Evolutionary conservation across 35 echinoderm and acorn worm species (phyloP).

Genomic region (Ophiothrix spiculata): DNA sequence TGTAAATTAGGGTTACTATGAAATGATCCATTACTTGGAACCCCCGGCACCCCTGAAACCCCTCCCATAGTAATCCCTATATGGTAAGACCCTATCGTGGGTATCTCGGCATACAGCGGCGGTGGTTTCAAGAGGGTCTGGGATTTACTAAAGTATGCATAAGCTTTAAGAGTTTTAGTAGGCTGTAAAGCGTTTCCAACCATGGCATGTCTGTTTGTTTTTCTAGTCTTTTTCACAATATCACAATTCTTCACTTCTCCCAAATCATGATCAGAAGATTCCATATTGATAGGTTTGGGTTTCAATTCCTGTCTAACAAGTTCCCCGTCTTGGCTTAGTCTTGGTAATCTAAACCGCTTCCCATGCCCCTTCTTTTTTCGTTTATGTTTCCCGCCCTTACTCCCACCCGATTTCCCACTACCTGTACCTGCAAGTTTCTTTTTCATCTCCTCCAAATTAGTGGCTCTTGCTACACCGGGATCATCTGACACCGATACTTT

Average conservation of each 20-base stretch:
- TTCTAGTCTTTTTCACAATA: neutral
- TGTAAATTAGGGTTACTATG: neutral
- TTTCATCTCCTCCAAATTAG: constrained; percentile 83
- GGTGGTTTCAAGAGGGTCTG: neutral
- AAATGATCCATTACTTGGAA: neutral
- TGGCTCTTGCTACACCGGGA: constrained; percentile 23
- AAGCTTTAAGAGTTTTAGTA: constrained; percentile 21
- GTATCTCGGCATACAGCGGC: neutral
- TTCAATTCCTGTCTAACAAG: constrained; percentile 38
- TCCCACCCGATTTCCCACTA: constrained; percentile 21
- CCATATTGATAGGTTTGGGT: constrained; percentile 26
- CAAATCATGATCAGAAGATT: constrained; percentile 12
- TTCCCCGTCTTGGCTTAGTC: constrained; percentile 39
- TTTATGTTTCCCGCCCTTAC: neutral
- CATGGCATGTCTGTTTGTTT: neutral
- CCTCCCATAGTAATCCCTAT: constrained; percentile 27
- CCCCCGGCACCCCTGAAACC: neutral
- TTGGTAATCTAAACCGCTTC: constrained; percentile 46
- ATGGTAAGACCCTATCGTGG: constrained; percentile 27
- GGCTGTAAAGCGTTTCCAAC: neutral
- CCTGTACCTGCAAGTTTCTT: constrained; percentile 90
- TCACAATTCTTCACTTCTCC: neutral
- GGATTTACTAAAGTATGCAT: constrained; percentile 22
- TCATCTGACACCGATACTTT: constrained; percentile 20
- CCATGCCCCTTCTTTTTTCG: neutral